Base-by-base conservation (phyloP, 1,140 invertebrate species). In the Trichogramma pretiosum region DNA sequence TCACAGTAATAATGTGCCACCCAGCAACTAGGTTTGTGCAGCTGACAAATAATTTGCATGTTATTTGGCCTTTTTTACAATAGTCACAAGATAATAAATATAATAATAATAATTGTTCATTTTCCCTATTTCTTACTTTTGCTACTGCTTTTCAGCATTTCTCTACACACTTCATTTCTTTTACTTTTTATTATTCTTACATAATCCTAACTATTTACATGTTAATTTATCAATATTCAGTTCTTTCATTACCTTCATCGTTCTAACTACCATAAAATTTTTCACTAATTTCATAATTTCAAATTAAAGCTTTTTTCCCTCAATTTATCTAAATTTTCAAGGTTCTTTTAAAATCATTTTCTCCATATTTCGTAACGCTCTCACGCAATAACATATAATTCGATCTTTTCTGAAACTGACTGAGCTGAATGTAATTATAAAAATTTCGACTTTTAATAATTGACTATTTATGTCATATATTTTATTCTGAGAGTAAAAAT, bases 41-140 rank as follows among this genome's bases (percentile, higher is more conserved):
- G 60, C 58, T 60, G 57, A 65, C 61, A 62, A 65, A 63, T 68
- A 68, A 66, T 62, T 64, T 66, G 69, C 66, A 58, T 65, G 65
- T 72, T 72, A 70, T 72, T 72, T 72, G 69, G 69, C 69, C 65
- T 66, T 72, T 69, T 70, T 70, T 70, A 72, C 68, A 70, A 61
- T 72, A 69, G 68, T 68, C 68, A 69, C 64, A 43, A 22, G 41
- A 51, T 51, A 63, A 65, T 50, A 46, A 51, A 69, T 63, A 43
- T 17, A 41, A 51, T 51, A 63, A 65, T 50, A 46, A 51, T 36
- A 35, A 57, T 64, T 54, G 59, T 60, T 60, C 60, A 56, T 52
- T 40, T 55, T 46, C 49, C 56, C 34, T 49, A 21, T 36, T 16
- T 41, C 14, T 30, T 7, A 36, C 40, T 43, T 32, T 48, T 19